phyloP scores from a whole-genome alignment of 2,113 vertebrate genomes.

The Platanista minor region DNA sequence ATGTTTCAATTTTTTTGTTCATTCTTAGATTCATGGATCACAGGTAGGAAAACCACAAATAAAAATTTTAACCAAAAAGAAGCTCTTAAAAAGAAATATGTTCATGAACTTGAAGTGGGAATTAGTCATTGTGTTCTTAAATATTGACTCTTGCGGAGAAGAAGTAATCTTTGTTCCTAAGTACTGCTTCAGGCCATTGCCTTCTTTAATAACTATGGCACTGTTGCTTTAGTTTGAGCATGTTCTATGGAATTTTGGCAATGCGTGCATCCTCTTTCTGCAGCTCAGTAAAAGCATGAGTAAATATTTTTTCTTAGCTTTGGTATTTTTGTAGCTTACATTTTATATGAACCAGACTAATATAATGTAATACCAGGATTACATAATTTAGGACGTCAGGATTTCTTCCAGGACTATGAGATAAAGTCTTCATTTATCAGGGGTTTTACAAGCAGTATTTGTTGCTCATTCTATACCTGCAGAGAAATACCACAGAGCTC shows the following conservation, averaged over 20 bases:
- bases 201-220: slow-evolving; percentile 52
- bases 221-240: slow-evolving; percentile 36
- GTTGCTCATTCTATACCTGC: slow-evolving; percentile 5
- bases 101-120: slow-evolving; percentile 56
- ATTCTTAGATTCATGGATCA: slow-evolving; percentile 46
- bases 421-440: slow-evolving; percentile 53
- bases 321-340: slow-evolving; percentile 62
- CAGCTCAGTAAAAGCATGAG: slow-evolving; percentile 39
- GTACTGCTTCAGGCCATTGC: slow-evolving; percentile 54
- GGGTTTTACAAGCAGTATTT: slow-evolving; percentile 17
- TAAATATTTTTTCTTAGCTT: slow-evolving; percentile 68
- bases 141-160: slow-evolving; percentile 31
- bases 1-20: slow-evolving; percentile 49
- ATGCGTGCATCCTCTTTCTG: slow-evolving; percentile 44
- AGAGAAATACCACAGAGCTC: slow-evolving; percentile 14
- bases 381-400: slow-evolving; percentile 54
- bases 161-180: slow-evolving; percentile 53
- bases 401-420: slow-evolving; percentile 53
- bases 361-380: slow-evolving; percentile 49
- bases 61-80: slow-evolving; percentile 42
- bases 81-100: slow-evolving; percentile 59
- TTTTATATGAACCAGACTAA: slow-evolving; percentile 66
- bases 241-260: slow-evolving; percentile 56
- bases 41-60: slow-evolving; percentile 60
- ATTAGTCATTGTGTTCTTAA: slow-evolving; percentile 65